These are phyloP conservation scores for Monopis laevigella DNA, from an alignment of 2,888 invertebrate genomes.

Conservation along the genomic window DNA sequence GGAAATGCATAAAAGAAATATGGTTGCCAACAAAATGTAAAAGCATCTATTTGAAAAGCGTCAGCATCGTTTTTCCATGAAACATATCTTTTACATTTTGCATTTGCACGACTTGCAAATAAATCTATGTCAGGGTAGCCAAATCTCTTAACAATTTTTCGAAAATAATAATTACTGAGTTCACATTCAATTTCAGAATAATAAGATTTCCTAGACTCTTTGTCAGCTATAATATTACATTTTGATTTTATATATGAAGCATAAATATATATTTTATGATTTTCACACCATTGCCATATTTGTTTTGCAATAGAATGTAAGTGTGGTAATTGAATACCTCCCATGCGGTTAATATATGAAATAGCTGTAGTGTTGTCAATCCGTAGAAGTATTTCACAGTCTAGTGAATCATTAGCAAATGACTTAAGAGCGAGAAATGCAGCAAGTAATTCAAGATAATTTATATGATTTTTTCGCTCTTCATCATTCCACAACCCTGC, in stretches of 20 bases:
- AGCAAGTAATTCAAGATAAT: conserved; percentile 21
- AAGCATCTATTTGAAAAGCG: conserved; percentile 16
- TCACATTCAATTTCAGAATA: conserved; percentile 15
- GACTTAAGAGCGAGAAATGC: conserved; percentile 21
- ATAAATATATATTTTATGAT: neutral
- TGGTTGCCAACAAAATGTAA: conserved; percentile 14
- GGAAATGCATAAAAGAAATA: conserved; percentile 18
- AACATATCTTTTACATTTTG: conserved; percentile 13
- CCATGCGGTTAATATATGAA: conserved; percentile 21
- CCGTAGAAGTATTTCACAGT: conserved; percentile 18
- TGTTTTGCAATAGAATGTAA: neutral
- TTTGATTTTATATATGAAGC: conserved; percentile 14
- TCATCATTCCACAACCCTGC: conserved; percentile 15
- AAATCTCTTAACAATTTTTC: conserved; percentile 14
- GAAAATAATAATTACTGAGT: neutral
- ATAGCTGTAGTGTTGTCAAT: conserved; percentile 22
- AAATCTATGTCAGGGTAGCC: conserved; percentile 11
- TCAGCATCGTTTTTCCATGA: conserved; percentile 16
- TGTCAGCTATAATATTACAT: conserved; percentile 15
- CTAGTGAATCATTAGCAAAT: conserved; percentile 18
- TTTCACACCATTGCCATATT: conserved; percentile 12
- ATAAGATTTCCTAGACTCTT: conserved; percentile 11
- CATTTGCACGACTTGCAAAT: conserved; percentile 12
- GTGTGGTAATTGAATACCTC: conserved; percentile 15
- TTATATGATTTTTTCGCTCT: conserved; percentile 18